Evolutionary conservation across 2,888 invertebrate genomes (phyloP).

Genomic region (Leptinotarsa rubiginosa): DNA sequence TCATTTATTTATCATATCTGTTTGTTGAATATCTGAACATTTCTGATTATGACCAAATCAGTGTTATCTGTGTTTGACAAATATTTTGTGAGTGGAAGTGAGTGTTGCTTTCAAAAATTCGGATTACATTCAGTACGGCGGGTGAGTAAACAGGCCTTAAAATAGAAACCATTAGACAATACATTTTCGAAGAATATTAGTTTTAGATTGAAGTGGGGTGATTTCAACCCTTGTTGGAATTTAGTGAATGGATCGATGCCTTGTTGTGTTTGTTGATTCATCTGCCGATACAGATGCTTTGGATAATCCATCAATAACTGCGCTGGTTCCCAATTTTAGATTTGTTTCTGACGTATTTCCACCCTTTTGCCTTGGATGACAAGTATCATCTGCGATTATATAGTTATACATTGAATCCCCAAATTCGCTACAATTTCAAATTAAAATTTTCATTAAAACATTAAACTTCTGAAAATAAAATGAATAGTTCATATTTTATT

Average conservation of each 20-base stretch:
- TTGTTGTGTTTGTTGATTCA: not conserved
- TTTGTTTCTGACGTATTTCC: not conserved
- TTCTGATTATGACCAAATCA: not conserved
- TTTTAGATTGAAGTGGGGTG: not conserved
- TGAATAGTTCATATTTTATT: too few relatives aligned
- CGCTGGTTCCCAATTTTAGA: not conserved
- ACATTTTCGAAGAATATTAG: not conserved
- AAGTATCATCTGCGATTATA: too few relatives aligned
- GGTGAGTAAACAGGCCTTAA: too few relatives aligned
- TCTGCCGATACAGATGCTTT: not conserved
- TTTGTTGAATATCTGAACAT: not conserved
- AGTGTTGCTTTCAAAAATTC: not conserved
- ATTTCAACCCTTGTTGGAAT: not conserved
- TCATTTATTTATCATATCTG: not conserved
- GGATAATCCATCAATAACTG: not conserved
- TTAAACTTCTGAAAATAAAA: too few relatives aligned
- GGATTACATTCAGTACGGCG: not conserved
- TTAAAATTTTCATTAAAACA: too few relatives aligned
- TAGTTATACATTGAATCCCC: too few relatives aligned
- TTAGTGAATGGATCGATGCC: not conserved
- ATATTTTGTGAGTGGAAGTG: not conserved
- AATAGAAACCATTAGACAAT: too few relatives aligned
- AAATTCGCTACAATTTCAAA: too few relatives aligned
- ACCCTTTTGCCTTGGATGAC: too few relatives aligned
- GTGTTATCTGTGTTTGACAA: not conserved